phyloP scores from a whole-genome alignment of 2,888 invertebrate species.

The Ptychoptera albimana region DNA sequence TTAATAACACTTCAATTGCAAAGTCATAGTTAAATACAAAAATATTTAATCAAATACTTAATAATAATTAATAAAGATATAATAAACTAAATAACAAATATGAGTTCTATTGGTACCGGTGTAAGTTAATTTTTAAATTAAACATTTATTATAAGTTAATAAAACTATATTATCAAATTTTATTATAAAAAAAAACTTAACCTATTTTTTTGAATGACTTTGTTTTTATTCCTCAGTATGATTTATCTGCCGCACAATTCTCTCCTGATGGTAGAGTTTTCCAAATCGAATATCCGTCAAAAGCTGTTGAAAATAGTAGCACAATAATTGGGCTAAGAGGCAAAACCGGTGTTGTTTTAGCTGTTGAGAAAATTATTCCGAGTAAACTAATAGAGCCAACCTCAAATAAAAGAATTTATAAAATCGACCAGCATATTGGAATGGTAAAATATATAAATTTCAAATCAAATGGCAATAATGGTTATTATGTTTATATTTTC shows the following conservation, averaged over 20 bases:
- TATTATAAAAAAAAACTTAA: neutral
- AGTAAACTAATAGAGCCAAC: conserved; percentile 87
- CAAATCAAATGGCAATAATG: too few species aligned
- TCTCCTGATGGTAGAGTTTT: conserved; percentile 98
- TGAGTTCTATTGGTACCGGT: conserved; percentile 94
- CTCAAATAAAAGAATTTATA: conserved; percentile 82
- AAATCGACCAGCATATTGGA: conserved; percentile 87
- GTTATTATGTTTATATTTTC: conserved; percentile 20
- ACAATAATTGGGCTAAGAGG: conserved; percentile 90
- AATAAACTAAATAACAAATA: conserved; percentile 25
- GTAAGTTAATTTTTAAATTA: conserved; percentile 43
- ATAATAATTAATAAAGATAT: too few species aligned
- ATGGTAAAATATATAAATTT: conserved; percentile 43
- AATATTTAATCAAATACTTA: too few species aligned
- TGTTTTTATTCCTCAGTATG: conserved; percentile 55
- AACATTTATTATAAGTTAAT: conserved; percentile 11
- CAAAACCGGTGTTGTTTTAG: conserved; percentile 93
- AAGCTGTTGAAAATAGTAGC: conserved; percentile 96
- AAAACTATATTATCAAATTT: conserved; percentile 1
- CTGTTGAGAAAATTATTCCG: conserved; percentile 90
- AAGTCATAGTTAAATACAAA: too few species aligned
- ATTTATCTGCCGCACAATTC: conserved; percentile 99
- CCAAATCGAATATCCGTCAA: conserved; percentile 98
- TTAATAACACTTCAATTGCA: too few species aligned
- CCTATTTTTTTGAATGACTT: conserved; percentile 2